Conservation (phyloP, 2,797 vertebrate species). For the Natrix natrix region DNA sequence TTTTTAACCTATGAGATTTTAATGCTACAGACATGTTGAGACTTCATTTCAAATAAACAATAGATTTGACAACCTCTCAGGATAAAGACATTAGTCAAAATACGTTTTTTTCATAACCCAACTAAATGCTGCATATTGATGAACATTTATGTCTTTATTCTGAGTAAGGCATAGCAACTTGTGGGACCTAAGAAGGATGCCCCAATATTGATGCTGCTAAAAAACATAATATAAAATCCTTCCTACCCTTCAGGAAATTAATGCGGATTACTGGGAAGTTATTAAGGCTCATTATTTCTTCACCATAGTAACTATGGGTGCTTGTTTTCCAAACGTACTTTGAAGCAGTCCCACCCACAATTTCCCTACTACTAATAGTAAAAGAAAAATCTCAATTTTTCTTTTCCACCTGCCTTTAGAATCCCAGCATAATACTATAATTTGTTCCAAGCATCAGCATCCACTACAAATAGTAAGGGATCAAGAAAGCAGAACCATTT, state of each 20-base stretch:
- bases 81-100: neutral
- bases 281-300: conserved; percentile 27
- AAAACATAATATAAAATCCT: neutral
- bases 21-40: neutral
- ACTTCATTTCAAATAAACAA: neutral
- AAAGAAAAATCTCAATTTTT: neutral
- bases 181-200: neutral
- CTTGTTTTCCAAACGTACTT: neutral
- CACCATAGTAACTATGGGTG: conserved; percentile 25
- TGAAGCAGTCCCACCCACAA: neutral
- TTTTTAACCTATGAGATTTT: neutral
- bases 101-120: neutral
- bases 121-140: neutral
- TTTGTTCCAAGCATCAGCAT: neutral
- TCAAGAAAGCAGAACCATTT: neutral
- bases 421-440: neutral
- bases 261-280: conserved; percentile 37
- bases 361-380: neutral
- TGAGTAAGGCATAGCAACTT: neutral
- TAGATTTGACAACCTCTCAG: neutral
- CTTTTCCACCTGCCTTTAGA: neutral
- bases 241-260: conserved; percentile 24
- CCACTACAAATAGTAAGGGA: neutral
- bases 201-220: neutral
- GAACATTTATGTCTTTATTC: neutral